A percentile compares a stretch with the other conserved stretches of the same genome.
Conservation (phyloP, 2,797 vertebrate species). For the Dromococcyx pavoninus region DNA sequence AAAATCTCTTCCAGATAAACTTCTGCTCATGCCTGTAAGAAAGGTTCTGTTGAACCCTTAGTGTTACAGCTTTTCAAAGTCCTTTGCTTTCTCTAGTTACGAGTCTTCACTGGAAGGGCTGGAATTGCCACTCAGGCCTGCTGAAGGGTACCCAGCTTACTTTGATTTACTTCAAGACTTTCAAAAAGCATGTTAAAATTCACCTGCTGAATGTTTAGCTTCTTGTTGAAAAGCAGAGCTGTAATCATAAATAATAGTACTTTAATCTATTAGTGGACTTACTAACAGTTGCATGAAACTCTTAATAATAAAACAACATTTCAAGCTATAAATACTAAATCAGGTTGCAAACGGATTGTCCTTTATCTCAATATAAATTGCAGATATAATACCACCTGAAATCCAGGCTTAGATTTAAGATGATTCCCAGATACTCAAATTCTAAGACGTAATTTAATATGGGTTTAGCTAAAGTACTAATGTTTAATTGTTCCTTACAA, state of each 20-base stretch:
- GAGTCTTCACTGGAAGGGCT: neutral
- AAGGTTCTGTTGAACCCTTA: neutral
- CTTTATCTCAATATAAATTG: constrained; percentile 44
- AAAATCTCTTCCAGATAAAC: neutral
- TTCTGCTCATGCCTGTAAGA: neutral
- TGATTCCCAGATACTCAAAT: constrained; percentile 64
- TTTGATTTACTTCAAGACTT: constrained; percentile 32
- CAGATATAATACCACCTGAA: constrained; percentile 27
- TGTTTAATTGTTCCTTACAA: constrained; percentile 60
- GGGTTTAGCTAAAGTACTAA: constrained; percentile 52
- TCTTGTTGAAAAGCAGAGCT: constrained; percentile 32
- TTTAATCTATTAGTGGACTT: constrained; percentile 33
- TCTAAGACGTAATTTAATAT: constrained; percentile 63
- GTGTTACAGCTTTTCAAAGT: neutral
- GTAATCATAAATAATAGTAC: constrained; percentile 6
- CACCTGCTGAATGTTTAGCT: neutral
- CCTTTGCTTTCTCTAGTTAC: neutral
- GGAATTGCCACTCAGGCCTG: neutral
- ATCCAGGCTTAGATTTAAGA: constrained; percentile 68
- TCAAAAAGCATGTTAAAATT: constrained; percentile 22
- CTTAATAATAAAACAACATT: constrained; percentile 60
- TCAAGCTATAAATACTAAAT: constrained; percentile 49
- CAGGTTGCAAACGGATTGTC: constrained; percentile 25
- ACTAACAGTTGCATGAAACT: constrained; percentile 16
- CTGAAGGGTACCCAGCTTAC: neutral